phyloP scores from a whole-genome alignment of 2,113 vertebrate genomes.

The Miniopterus natalensis region DNA sequence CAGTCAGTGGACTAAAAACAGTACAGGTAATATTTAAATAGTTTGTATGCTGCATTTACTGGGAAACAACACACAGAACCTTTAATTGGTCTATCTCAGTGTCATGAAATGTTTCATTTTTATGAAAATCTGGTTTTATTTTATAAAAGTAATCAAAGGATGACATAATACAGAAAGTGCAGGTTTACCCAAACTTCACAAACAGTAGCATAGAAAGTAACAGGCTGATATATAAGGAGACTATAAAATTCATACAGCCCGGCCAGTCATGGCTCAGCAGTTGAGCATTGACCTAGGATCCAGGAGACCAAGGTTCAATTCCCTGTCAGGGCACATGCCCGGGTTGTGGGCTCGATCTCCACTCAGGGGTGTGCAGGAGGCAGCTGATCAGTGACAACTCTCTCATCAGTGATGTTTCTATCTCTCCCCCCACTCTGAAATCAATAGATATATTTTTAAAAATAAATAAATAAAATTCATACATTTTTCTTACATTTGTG shows the following conservation, averaged over 20 bases:
- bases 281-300: too few species aligned
- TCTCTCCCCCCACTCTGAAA: too few species aligned
- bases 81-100: background rate
- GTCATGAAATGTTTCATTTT: background rate
- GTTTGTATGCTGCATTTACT: background rate
- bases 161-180: background rate
- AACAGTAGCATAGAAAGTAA: background rate
- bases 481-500: background rate
- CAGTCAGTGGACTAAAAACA: background rate
- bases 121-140: constrained; percentile 6
- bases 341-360: too few species aligned
- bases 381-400: too few species aligned
- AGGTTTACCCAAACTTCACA: background rate
- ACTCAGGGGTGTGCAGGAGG: too few species aligned
- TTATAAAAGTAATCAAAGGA: constrained; percentile 42
- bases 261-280: too few species aligned
- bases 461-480: background rate
- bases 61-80: background rate
- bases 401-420: too few species aligned
- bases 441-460: too few species aligned
- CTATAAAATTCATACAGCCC: background rate
- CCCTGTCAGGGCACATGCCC: too few species aligned
- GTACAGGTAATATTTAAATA: background rate
- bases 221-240: background rate
- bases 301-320: too few species aligned